Evolutionary conservation across 1,140 invertebrate species (phyloP).

Genomic region (Atta colombica): DNA sequence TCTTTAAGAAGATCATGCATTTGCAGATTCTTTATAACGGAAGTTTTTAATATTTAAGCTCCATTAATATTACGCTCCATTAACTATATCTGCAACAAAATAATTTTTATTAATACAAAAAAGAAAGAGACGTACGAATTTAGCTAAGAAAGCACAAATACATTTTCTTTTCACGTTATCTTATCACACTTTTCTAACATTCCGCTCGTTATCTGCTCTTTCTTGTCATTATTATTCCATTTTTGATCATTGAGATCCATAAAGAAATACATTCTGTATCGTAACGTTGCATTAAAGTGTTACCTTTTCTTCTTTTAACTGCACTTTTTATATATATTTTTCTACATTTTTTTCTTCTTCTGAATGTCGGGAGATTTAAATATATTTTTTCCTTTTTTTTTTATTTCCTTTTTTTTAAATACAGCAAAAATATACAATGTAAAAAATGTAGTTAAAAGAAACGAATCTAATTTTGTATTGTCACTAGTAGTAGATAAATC

Average conservation of each 20-base stretch:
- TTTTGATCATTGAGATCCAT: neutral
- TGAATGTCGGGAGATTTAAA: neutral
- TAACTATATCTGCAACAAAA: neutral
- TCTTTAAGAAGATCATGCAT: neutral
- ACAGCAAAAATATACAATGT: neutral
- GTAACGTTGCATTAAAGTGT: constrained; percentile 11
- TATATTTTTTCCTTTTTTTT: neutral
- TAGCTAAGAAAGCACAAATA: neutral
- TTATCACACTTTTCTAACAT: neutral
- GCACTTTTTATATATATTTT: neutral
- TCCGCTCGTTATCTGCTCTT: neutral
- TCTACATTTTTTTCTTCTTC: neutral
- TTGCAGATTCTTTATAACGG: neutral
- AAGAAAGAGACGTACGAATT: neutral
- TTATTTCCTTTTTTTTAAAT: neutral
- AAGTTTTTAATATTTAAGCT: neutral
- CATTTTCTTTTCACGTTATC: neutral
- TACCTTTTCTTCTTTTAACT: constrained; percentile 41
- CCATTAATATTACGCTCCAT: no score
- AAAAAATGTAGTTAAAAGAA: constrained; percentile 20
- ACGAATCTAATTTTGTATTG: constrained; percentile 8
- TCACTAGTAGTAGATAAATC: neutral
- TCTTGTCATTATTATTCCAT: neutral
- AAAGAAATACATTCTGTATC: constrained; percentile 2
- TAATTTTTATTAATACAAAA: constrained; percentile 1